A percentile compares a stretch with the other conserved stretches of the same genome.
These are phyloP conservation scores for Macquaria australasica DNA, from an alignment of 2,113 vertebrate genomes.

Conservation along the genomic window DNA sequence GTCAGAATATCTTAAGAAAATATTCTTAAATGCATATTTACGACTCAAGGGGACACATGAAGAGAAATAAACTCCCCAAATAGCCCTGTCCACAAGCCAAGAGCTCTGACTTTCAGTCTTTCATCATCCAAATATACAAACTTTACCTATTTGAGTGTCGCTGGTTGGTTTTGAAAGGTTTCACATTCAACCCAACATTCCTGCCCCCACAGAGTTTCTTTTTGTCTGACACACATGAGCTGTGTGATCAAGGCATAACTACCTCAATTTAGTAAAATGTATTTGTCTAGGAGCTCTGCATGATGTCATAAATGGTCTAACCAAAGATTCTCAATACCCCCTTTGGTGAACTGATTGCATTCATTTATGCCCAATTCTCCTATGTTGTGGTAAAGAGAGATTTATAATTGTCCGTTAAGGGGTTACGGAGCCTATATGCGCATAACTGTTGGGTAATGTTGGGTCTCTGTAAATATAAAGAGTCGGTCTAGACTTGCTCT, in stretches of 20 bases:
- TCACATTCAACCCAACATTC: background rate
- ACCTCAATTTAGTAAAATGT: background rate
- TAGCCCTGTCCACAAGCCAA: background rate
- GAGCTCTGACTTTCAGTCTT: background rate
- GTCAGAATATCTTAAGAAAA: background rate
- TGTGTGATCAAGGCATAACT: background rate
- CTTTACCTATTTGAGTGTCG: background rate
- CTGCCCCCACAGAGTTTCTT: background rate
- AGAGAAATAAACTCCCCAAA: background rate
- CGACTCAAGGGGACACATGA: conserved; percentile 11
- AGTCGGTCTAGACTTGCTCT: too few species aligned
- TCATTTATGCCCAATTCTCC: background rate
- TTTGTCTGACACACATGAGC: background rate
- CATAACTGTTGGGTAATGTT: too few species aligned
- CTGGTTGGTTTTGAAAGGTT: background rate
- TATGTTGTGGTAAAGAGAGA: background rate
- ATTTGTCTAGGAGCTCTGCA: background rate
- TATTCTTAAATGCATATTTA: conserved; percentile 6
- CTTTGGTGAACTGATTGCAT: background rate
- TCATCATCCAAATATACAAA: background rate
- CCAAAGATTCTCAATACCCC: background rate
- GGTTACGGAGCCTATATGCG: background rate
- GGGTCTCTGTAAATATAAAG: too few species aligned
- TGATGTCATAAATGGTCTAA: background rate
- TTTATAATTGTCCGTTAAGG: background rate